Conservation (phyloP, 2,888 invertebrate genomes). For the Erebia epiphron region DNA sequence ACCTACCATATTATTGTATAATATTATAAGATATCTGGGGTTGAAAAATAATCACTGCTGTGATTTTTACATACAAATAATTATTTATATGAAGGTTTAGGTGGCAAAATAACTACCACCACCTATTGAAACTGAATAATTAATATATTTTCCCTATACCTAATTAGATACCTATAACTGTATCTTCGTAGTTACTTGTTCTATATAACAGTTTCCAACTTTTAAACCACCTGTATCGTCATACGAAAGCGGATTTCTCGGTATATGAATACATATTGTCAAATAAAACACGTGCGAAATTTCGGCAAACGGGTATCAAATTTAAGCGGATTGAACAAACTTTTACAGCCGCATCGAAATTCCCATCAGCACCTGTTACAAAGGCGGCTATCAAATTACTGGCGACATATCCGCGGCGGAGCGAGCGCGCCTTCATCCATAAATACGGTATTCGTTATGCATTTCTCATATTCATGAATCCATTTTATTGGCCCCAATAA, state of each 20-base stretch:
- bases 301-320: slow-evolving; percentile 60
- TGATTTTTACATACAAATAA: no score
- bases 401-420: slow-evolving; percentile 75
- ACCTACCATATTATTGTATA: no score
- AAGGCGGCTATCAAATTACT: slow-evolving; percentile 81
- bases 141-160: background rate
- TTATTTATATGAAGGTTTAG: no score
- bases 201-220: background rate
- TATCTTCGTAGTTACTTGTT: background rate
- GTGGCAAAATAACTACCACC: no score
- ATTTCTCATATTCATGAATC: slow-evolving; percentile 84
- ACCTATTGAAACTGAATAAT: no score
- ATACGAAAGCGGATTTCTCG: slow-evolving; percentile 11
- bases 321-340: slow-evolving; percentile 63
- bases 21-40: no score
- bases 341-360: slow-evolving; percentile 77
- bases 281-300: slow-evolving; percentile 26
- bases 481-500: slow-evolving; percentile 84
- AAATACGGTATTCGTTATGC: slow-evolving; percentile 83
- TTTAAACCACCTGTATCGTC: background rate
- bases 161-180: no score
- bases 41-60: no score
- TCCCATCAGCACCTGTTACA: slow-evolving; percentile 82
- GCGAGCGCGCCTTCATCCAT: slow-evolving; percentile 77
- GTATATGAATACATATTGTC: slow-evolving; percentile 24